phyloP scores from a whole-genome alignment of 2,113 vertebrate genomes.

The Columba janthina region DNA sequence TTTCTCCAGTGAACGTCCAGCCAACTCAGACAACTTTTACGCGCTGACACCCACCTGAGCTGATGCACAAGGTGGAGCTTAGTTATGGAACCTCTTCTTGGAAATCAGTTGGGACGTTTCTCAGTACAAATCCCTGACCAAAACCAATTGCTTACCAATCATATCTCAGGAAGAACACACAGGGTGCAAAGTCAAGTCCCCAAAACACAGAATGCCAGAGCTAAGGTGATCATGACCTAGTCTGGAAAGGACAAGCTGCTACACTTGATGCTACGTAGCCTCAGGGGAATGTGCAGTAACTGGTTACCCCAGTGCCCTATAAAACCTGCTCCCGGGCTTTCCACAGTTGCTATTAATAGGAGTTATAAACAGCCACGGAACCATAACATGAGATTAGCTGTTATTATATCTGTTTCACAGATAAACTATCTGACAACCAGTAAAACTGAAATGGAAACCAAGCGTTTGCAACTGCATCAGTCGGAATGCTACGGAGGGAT shows the following conservation, averaged over 20 bases:
- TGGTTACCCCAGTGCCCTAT: conserved; percentile 44
- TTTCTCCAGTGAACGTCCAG: background rate
- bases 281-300: conserved; percentile 43
- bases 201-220: background rate
- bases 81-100: background rate
- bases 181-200: background rate
- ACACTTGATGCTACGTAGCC: background rate
- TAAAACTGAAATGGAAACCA: conserved; percentile 49
- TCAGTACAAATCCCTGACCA: background rate
- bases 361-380: conserved; percentile 8
- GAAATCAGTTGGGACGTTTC: background rate
- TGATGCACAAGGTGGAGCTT: background rate
- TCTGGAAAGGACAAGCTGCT: conserved; percentile 29
- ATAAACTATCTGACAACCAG: conserved; percentile 47
- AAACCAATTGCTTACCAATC: background rate
- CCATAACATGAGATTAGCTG: conserved; percentile 37
- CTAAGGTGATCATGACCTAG: background rate
- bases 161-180: background rate
- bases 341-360: conserved; percentile 42
- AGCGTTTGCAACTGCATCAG: background rate
- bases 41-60: background rate
- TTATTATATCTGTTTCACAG: conserved; percentile 43
- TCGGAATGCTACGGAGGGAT: background rate
- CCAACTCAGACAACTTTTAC: background rate
- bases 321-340: conserved; percentile 36